Conservation (phyloP, 2,113 vertebrate genomes). For the Dicaeum eximium region DNA sequence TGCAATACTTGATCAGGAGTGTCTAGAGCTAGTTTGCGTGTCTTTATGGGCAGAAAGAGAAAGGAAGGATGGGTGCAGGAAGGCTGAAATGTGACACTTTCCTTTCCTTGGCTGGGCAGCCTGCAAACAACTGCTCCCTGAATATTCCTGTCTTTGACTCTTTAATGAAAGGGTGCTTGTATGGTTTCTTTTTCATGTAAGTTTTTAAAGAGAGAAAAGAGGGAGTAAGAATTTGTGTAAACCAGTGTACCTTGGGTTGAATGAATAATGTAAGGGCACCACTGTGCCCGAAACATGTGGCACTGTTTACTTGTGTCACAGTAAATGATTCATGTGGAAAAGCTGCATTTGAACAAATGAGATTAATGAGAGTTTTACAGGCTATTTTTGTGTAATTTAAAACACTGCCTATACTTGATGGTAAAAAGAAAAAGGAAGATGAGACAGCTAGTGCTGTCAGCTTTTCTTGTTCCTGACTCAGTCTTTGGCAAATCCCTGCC, state of each 20-base stretch:
- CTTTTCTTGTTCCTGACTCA: not conserved
- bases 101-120: not conserved
- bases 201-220: not conserved
- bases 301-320: conserved; percentile 63
- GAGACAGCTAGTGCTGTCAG: not conserved
- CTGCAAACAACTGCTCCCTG: not conserved
- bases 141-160: not conserved
- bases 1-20: not conserved
- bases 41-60: not conserved
- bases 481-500: not conserved
- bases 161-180: not conserved
- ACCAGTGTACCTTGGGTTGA: conserved; percentile 27
- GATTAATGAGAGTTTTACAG: conserved; percentile 44
- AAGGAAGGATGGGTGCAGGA: not conserved
- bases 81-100: not conserved
- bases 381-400: conserved; percentile 58
- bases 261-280: conserved; percentile 37
- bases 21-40: not conserved
- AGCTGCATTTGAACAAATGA: conserved; percentile 47
- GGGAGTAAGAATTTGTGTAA: not conserved
- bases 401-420: conserved; percentile 42
- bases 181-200: not conserved
- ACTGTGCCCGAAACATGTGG: conserved; percentile 36
- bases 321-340: conserved; percentile 65
- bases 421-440: not conserved